Evolutionary conservation across 2,888 invertebrate genomes (phyloP), one percentile per base, ranked within the genome.

Genomic region (Mesorhabditis sp.): DNA sequence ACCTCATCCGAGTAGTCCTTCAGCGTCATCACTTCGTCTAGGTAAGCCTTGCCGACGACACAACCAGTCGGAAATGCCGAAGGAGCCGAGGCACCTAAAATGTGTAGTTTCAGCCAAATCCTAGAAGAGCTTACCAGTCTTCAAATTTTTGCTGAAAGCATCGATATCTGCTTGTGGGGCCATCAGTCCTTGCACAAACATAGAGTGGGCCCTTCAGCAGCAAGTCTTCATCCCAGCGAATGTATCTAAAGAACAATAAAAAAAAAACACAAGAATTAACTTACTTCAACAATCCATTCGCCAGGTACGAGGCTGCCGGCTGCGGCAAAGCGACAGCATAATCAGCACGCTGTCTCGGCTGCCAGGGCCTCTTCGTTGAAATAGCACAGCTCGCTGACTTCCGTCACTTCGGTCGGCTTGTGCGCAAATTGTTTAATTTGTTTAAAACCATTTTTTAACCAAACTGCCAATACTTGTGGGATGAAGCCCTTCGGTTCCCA

Each of bases 401-500:
- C 50, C 6, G 50, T 50, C 6, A 13, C 13, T n/a, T n/a, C n/a
- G n/a, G n/a, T n/a, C n/a, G n/a, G n/a, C n/a, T n/a, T n/a, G n/a
- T n/a, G n/a, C n/a, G n/a, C n/a, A n/a, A n/a, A n/a, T n/a, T n/a
- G n/a, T n/a, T n/a, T n/a, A n/a, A n/a, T n/a, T n/a, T n/a, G n/a
- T n/a, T n/a, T 72, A 61, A 65, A 5, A n/a, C n/a, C n/a, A 5
- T 4, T 66, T 65, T 13, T 62, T 45, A 50, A 43, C 10, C 43
- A 66, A 44, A 42, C 61, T 65, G 10, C 10, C 62, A 28, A n/a
- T 15, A 79, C 79, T 64, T 74, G 75, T n/a, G 80, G 80, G 43
- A 80, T 76, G 65, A 76, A 80, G 69, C 77, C 77, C 28, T 75
- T 75, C 6, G 80, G 80, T 66, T 71, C 70, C 78, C 78, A 80